Percentiles rank a stretch among this genome's conserved stretches.
phyloP scores from a whole-genome alignment of 2,797 vertebrate genomes.

The Etheostoma perlongum region DNA sequence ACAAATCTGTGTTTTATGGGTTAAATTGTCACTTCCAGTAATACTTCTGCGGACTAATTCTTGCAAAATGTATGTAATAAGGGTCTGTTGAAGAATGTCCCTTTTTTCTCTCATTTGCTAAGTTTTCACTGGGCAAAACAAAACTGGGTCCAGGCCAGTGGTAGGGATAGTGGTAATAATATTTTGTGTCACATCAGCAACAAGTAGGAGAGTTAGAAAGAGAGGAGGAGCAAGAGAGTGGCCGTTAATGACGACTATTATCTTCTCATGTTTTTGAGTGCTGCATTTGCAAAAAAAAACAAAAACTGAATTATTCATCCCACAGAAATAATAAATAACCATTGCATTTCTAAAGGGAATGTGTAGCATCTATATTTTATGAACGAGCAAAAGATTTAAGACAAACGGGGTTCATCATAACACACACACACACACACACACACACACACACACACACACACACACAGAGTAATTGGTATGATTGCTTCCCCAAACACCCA shows the following conservation, averaged over 20 bases:
- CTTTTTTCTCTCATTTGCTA: conserved; percentile 15
- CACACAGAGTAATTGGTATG: conserved; percentile 67
- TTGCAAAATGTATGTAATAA: conserved; percentile 4
- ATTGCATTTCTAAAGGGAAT: conserved; percentile 58
- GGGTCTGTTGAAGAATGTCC: not conserved
- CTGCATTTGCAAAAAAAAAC: conserved; percentile 60
- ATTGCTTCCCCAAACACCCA: conserved; percentile 70
- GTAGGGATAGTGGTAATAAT: conserved; percentile 6
- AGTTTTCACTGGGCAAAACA: conserved; percentile 6
- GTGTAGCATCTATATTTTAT: conserved; percentile 72
- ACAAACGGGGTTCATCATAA: conserved; percentile 63
- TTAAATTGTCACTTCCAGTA: not conserved
- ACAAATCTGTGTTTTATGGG: not conserved
- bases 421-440: conserved; percentile 43
- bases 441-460: conserved; percentile 36
- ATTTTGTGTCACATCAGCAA: conserved; percentile 50
- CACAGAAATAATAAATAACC: conserved; percentile 71
- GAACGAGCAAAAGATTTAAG: conserved; percentile 67
- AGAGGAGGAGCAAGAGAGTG: not conserved
- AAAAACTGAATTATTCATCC: conserved; percentile 68
- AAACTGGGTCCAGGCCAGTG: conserved; percentile 13
- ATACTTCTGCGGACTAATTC: not conserved
- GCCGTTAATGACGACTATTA: conserved; percentile 52
- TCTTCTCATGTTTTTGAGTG: conserved; percentile 59
- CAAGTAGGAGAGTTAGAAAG: conserved; percentile 3